Evolutionary conservation across 2,113 vertebrate genomes (phyloP), one percentile per base, ranked within the genome.

Genomic region (Marcusenius ussheri): DNA sequence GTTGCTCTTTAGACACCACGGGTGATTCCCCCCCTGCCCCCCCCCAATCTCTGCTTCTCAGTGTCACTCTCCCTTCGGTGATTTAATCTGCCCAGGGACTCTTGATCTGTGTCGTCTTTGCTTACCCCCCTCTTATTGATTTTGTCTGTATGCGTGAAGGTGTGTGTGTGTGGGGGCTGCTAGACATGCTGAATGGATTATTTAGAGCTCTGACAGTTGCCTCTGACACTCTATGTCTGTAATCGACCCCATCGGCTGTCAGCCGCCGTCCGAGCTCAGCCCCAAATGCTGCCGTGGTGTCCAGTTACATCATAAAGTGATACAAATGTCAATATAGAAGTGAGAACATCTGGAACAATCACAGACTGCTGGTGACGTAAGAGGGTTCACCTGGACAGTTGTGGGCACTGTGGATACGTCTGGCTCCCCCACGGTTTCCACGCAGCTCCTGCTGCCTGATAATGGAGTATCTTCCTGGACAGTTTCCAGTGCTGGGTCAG

Each of bases 91-190:
- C 89, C 83, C 13, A 39, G 87, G 88, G 66, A 83, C 58, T 77
- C 17, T 50, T 50, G 31, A 56, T 66, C 24, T 83, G 50, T 89
- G 56, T 27, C 17, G 24, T 49, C 10, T 15, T 70, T 86, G 74
- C 35, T 77, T 50, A 50, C 50, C 47, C 9, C 35, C 83, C 51
- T 47, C 46, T 77, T 56, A n/a, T 74, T 56, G 58, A 86, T 15
- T 87, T 83, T 85, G n/a, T 4, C 51, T 74, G 21, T 62, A 74
- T 88, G 11, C 51, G 58, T 91, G 83, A 66, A 27, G 87, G 90
- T 51, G 86, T 70, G 56, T 66, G 56, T 31, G 58, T 15, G 13
- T 7, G 39, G 2, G 19, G 42, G 21, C 53, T 56, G 35, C 19
- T 46, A 17, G 39, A 80, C 31, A 42, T 7, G 77, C n/a, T 84